Evolutionary conservation across 2,888 invertebrate species (phyloP), one percentile per base, ranked within the genome.

Genomic region (Penaeus monodon): DNA sequence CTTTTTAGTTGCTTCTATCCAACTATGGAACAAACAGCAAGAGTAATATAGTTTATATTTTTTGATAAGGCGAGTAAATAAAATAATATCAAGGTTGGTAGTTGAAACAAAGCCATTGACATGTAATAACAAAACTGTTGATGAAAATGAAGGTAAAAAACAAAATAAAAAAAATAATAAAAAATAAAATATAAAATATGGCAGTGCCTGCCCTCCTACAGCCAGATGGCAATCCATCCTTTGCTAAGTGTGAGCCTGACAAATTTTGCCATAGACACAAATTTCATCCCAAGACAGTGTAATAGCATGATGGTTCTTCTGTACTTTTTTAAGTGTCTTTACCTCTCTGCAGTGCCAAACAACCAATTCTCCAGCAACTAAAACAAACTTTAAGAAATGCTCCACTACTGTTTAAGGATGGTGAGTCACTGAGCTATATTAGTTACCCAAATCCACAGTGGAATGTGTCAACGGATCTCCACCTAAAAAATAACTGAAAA

Each of bases 11-110:
- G 81, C 82, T 86, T 86, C 77, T 33, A 76, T 86, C 57, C 82
- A 81, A 86, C 77, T 68, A 64, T 76, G 76, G 86, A 86, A 82
- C 77, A 83, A 85, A 83, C 85, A 85, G 80, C 85, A 85, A 85
- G 85, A 85, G 70, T 80, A 64, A 82, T 68, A 76, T 74, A 82
- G 82, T 85, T 79, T 85, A 85, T 85, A 85, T 85, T 85, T 85
- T 85, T 85, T 85, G 85, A 85, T 85, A 85, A 85, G 85, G 85
- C 80, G 73, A 80, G 80, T 74, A 70, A 70, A 64, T 70, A 73
- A 85, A 65, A 77, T 79, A 73, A 79, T 79, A 85, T 73, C 68
- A 85, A 80, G 85, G 80, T 85, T 80, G 85, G 85, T 85, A 80
- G 80, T 85, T 79, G 79, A 85, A 80, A 70, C 65, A 64, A 84